These are phyloP conservation scores for Chionoecetes opilio DNA, from an alignment of 1,140 invertebrate species.

Conservation along the genomic window DNA sequence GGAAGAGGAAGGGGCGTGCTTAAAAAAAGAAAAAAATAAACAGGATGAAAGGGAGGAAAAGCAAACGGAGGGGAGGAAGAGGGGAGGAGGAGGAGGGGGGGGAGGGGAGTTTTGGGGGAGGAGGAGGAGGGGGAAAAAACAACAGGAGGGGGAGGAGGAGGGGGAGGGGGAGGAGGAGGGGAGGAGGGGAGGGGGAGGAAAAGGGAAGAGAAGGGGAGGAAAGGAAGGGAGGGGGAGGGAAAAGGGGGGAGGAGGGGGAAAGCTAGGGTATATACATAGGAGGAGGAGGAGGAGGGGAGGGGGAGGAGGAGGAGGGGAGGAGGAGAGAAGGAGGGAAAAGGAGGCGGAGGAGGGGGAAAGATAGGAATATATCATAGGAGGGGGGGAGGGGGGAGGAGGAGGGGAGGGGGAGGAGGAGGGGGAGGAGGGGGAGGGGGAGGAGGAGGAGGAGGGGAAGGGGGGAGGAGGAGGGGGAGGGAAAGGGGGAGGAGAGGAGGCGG, in stretches of 20 bases:
- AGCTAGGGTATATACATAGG: not conserved
- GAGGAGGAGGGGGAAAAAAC: not conserved
- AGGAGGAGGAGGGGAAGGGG: no score
- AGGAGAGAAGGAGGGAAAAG: not conserved
- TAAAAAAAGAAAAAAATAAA: not conserved
- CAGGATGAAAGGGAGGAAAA: not conserved
- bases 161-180: not conserved
- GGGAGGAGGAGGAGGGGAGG: not conserved
- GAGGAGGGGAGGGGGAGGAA: not conserved
- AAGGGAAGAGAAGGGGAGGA: not conserved
- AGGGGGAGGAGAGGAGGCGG: no score
- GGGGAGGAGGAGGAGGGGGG: slow-evolving; percentile 9
- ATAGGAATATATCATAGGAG: not conserved
- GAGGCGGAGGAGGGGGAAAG: not conserved
- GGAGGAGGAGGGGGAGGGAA: no score
- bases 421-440: not conserved
- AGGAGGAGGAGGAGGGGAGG: not conserved
- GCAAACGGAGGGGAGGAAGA: not conserved
- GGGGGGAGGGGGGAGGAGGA: not conserved
- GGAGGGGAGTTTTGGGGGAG: not conserved
- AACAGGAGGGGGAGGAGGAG: slow-evolving; percentile 9
- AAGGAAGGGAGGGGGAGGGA: not conserved
- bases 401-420: not conserved
- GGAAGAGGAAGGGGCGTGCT: not conserved
- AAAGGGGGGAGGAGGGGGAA: not conserved